Evolutionary conservation across 2,113 vertebrate genomes (phyloP), one percentile per base, ranked within the genome.

Genomic region (Oncorhynchus mykiss): DNA sequence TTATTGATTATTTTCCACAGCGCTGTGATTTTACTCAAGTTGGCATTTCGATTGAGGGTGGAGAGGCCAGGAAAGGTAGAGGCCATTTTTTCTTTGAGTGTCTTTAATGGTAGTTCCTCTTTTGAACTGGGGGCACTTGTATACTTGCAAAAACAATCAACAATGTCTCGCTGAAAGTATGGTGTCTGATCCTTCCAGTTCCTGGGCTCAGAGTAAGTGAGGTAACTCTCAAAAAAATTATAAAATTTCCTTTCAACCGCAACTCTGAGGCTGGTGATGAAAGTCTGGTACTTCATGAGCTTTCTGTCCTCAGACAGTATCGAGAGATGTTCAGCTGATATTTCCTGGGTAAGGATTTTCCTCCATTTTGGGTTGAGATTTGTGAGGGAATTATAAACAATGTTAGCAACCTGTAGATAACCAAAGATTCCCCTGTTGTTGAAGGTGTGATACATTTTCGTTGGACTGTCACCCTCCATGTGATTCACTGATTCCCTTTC

Each of bases 1-100:
- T 67, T 13, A 67, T 31, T 14, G 14, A 67, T 18, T 20, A 13
- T 67, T 14, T 67, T 67, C 66, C 66, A 67, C 29, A 67, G 31
- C 13, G 34, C 29, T 31, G 29, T 67, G 29, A 67, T 67, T 67
- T 67, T 13, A 67, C n/a, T 67, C 29, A 67, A 31, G 66, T 34
- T 67, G 0, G 27, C 4, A 31, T 67, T 67, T 18, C 9, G 29
- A 67, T 20, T 67, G 25, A 31, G 66, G 20, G 8, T 18, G 4
- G 66, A 67, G 29, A 67, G 14, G 29, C 66, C 66, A 7, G 66
- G 66, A 67, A 67, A 67, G 29, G 66, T 67, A 20, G 66, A 67
- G 5, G 66, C 66, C 66, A 13, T 67, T 67, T 67, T n/a, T 5
- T 31, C 4, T 31, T 67, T 29, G 12, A 67, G 66, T 13, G 22